phyloP scores from a whole-genome alignment of 2,888 invertebrate genomes.

The Myopa testacea region DNA sequence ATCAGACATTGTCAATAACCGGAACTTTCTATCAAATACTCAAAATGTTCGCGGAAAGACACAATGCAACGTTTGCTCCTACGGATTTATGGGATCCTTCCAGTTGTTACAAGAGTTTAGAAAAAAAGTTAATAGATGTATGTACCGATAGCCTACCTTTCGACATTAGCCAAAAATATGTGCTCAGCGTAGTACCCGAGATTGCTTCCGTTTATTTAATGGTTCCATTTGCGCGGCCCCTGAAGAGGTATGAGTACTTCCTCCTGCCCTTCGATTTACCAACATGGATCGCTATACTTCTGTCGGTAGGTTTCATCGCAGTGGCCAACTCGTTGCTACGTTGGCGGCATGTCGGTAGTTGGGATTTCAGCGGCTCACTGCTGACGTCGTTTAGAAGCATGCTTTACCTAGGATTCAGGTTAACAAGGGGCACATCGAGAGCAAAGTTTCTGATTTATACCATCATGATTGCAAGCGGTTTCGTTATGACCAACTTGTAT shows the following conservation, averaged over 20 bases:
- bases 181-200: too few relatives aligned
- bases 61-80: conserved; percentile 29
- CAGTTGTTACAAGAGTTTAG: conserved; percentile 25
- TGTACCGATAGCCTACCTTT: conserved; percentile 15
- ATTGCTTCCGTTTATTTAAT: conserved; percentile 29
- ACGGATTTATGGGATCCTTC: conserved; percentile 13
- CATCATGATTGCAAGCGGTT: conserved; percentile 24
- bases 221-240: conserved; percentile 44
- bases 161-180: too few relatives aligned
- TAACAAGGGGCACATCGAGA: too few relatives aligned
- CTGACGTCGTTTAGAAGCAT: conserved; percentile 25
- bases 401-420: conserved; percentile 24
- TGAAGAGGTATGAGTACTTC: conserved; percentile 49
- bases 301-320: conserved; percentile 16
- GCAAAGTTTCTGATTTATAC: not conserved
- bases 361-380: conserved; percentile 27
- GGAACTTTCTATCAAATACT: conserved; percentile 18
- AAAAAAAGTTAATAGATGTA: conserved; percentile 5
- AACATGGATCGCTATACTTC: conserved; percentile 38
- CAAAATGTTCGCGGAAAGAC: conserved; percentile 19
- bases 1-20: not conserved
- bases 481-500: conserved; percentile 34
- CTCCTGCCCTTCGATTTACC: conserved; percentile 44
- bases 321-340: conserved; percentile 18
- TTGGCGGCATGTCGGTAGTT: conserved; percentile 2